Percentiles rank a stretch among this genome's conserved stretches.
phyloP scores from a whole-genome alignment of 53 echinoderm and acorn worm genomes.

The Luidia sarsii region DNA sequence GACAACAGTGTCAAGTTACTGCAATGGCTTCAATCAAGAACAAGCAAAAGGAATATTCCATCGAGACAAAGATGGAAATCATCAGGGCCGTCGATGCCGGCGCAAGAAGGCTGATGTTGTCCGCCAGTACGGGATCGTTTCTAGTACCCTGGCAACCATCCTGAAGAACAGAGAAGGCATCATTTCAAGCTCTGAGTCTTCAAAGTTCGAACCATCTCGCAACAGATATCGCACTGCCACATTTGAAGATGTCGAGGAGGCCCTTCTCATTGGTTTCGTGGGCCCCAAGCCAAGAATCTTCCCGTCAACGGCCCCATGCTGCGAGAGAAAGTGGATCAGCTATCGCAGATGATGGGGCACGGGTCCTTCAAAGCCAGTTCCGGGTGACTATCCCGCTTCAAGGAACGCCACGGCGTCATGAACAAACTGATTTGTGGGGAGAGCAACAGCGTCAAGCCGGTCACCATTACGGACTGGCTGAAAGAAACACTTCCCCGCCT shows the following conservation, averaged over 20 bases:
- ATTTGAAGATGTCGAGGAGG: constrained; percentile 37
- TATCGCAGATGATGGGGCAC: constrained; percentile 24
- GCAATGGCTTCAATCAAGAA: constrained; percentile 7
- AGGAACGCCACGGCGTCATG: not conserved
- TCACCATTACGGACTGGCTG: not conserved
- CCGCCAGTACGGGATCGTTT: not conserved
- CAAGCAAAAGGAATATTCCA: not conserved
- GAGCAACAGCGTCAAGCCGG: not conserved
- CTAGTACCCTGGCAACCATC: not conserved
- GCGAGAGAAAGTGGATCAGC: no score
- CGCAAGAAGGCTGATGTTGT: constrained; percentile 1
- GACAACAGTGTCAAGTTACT: not conserved
- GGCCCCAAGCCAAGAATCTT: constrained; percentile 20
- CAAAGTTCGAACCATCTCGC: constrained; percentile 12
- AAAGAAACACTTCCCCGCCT: constrained; percentile 4
- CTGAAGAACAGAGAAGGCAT: not conserved
- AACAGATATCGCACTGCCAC: constrained; percentile 30
- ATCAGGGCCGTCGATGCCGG: constrained; percentile 1
- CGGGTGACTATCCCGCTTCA: constrained; percentile 1
- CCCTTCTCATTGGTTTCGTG: constrained; percentile 27
- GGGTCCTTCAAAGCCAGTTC: constrained; percentile 15
- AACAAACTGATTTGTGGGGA: constrained; percentile 8
- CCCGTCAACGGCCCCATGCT: constrained; percentile 40
- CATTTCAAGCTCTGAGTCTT: not conserved
- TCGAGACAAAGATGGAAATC: constrained; percentile 11